Evolutionary conservation across 2,888 invertebrate genomes (phyloP), one percentile per base, ranked within the genome.

Genomic region (Diploptera punctata): DNA sequence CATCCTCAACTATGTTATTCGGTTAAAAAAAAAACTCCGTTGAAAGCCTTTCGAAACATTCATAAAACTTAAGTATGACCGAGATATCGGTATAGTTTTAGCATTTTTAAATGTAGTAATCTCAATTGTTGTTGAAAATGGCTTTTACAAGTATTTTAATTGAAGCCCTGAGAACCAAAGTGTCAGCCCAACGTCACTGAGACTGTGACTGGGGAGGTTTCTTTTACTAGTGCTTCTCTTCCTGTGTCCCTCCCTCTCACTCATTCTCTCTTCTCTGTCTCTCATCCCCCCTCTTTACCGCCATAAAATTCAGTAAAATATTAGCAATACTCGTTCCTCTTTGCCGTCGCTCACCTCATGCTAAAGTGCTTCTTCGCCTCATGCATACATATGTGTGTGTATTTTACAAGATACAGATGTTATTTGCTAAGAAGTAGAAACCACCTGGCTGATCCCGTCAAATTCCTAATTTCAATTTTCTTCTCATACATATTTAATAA

Each of bases 111-210:
- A n/a, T n/a, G n/a, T n/a, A n/a, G n/a, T n/a, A n/a, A n/a, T n/a
- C n/a, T n/a, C n/a, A n/a, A n/a, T n/a, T n/a, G n/a, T n/a, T n/a
- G n/a, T n/a, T n/a, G n/a, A n/a, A n/a, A n/a, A n/a, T n/a, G n/a
- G n/a, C n/a, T n/a, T n/a, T n/a, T n/a, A n/a, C n/a, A n/a, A n/a
- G n/a, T n/a, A n/a, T n/a, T n/a, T n/a, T n/a, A n/a, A n/a, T n/a
- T 18, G 52, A 52, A 1, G 57, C 44, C 31, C 19, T 70, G 19
- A 29, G 33, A 43, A 61, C 61, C 61, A 61, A 57, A 70, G 70
- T 70, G 70, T 70, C 70, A 70, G 70, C 38, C 29, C 57, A 57
- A 57, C 57, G 57, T 57, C 57, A n/a, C n/a, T n/a, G n/a, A n/a
- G n/a, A n/a, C n/a, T n/a, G n/a, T n/a, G n/a, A n/a, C n/a, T n/a